Evolutionary conservation across 2,888 invertebrate genomes (phyloP).

Genomic region (Julus scanicus): DNA sequence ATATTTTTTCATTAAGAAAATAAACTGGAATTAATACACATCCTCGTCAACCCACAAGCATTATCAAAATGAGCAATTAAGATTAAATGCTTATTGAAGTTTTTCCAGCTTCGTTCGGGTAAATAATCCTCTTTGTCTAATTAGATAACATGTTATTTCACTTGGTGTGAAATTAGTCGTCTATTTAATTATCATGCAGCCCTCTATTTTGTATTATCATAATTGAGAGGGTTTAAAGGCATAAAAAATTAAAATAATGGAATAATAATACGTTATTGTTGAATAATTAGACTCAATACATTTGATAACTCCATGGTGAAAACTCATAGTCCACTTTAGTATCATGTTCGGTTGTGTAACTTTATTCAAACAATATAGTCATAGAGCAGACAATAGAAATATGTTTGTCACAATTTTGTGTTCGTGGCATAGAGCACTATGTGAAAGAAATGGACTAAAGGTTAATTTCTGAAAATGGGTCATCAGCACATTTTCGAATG

Average conservation of each 20-base stretch:
- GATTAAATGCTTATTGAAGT: no score
- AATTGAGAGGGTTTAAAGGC: neutral
- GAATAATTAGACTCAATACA: neutral
- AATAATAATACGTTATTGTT: neutral
- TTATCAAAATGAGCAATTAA: neutral
- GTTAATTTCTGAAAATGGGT: conserved; percentile 38
- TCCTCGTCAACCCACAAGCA: neutral
- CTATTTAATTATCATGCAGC: neutral
- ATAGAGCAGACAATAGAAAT: neutral
- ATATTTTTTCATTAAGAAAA: no score
- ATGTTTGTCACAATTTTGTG: conserved; percentile 1
- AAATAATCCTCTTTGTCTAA: neutral
- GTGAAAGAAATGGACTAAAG: conserved; percentile 22
- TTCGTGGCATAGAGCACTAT: neutral
- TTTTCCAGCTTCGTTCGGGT: neutral
- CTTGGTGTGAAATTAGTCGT: neutral
- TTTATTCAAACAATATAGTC: neutral
- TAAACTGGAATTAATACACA: no score
- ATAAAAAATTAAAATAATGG: neutral
- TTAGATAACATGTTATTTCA: neutral
- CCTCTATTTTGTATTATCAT: neutral
- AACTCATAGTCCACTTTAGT: neutral
- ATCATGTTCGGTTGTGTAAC: neutral
- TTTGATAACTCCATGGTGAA: neutral
- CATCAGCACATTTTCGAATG: conserved; percentile 21